Percentiles rank a stretch among this genome's conserved stretches.
These are phyloP conservation scores for Ephydatia muelleri DNA, from an alignment of 37 sponge, comb jelly and placozoan genomes.

Conservation along the genomic window DNA sequence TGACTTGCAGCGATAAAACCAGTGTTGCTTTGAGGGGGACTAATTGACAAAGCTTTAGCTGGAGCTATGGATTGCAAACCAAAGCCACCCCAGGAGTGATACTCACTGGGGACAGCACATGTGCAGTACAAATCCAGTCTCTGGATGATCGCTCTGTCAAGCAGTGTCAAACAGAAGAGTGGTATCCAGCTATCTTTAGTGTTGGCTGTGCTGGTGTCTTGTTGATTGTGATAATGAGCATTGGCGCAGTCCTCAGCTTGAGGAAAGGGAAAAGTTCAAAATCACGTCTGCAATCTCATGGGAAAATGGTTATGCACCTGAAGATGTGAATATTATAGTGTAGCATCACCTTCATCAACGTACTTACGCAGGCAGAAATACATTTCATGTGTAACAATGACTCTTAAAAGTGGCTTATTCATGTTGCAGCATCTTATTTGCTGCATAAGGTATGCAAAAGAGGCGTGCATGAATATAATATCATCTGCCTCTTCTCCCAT, in stretches of 20 bases:
- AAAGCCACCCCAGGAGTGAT: background rate
- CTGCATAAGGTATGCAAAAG: background rate
- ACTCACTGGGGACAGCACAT: background rate
- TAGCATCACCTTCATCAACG: too few relatives aligned
- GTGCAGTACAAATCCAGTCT: background rate
- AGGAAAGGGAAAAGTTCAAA: background rate
- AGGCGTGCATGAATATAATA: background rate
- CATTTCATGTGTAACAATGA: too few relatives aligned
- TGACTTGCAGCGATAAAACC: background rate
- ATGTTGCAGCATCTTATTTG: too few relatives aligned
- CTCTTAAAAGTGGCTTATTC: too few relatives aligned
- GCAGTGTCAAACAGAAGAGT: background rate
- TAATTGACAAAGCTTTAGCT: background rate
- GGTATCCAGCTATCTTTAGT: background rate
- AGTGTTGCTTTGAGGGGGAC: background rate
- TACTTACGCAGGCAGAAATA: too few relatives aligned
- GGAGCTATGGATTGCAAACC: background rate
- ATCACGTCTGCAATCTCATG: too few relatives aligned
- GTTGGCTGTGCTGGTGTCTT: background rate
- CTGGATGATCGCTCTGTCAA: background rate
- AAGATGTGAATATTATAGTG: too few relatives aligned
- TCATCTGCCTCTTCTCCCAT: too few relatives aligned
- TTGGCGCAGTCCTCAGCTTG: too few relatives aligned
- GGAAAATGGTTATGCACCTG: too few relatives aligned
- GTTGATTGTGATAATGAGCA: background rate